Base-by-base conservation (phyloP, 2,888 invertebrate genomes). In the Myopa tessellatipennis region DNA sequence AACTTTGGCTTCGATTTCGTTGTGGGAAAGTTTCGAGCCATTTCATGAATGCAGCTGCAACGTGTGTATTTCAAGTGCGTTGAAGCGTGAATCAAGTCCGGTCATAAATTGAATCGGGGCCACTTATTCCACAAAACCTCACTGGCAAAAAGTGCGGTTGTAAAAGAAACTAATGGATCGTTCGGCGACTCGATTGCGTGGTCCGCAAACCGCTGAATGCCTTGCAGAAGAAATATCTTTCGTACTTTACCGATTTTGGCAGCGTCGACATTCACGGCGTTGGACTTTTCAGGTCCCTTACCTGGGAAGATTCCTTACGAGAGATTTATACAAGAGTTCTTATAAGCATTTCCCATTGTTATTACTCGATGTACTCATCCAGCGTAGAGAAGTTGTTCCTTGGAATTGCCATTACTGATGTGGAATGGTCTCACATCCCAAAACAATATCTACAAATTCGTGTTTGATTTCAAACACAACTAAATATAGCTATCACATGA, bases 1-100 rank as follows among this genome's bases (percentile, higher is more conserved):
- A 67, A 77, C 63, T 77, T 58, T 40, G 61, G 61, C 68, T 73
- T 73, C 67, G 77, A 73, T 77, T 77, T 74, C 73, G 60, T 73
- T 69, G 67, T 73, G 73, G 61, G 16, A 50, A 77, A 77, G 68
- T 77, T 77, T 68, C 18, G 60, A 67, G 73, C 45, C 40, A 73
- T 77, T 77, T 73, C 18, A 74, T 77, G 61, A 61, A 68, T 73
- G 77, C 73, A 34, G 36, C 52, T 18, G 67, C 68, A 26, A 34
- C 69, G 45, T 36, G 38, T 26, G 45, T 68, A 73, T 50, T 52
- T 68, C 68, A 73, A 73, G 68, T 68, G 69, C 68, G 36, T n/a
- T 73, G 73, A 73, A 74, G 68, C 68, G 73, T 73, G 61, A 69
- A 77, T 73, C 73, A 77, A 77, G 73, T 73, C 73, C 72, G 68